Evolutionary conservation across 2,113 vertebrate species (phyloP), one percentile per base, ranked within the genome.

Genomic region (Sakesphorus luctuosus): DNA sequence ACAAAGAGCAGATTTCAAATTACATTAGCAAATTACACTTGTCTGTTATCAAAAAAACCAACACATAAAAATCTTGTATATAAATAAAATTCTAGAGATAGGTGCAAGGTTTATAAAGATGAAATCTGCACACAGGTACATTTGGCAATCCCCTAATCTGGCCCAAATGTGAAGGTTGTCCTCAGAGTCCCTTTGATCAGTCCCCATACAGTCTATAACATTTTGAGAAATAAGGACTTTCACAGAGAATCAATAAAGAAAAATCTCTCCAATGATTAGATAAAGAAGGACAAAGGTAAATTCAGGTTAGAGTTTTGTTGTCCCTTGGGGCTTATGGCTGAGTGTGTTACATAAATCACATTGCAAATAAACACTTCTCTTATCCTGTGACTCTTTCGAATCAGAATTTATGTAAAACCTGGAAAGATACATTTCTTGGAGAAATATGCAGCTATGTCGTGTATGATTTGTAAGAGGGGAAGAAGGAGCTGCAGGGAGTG

Each of bases 221-320:
- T 71, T 65, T 43, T 63, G 26, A 86, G 38, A 89, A 94, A 93
- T 40, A 56, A 1, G 3, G 10, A 8, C 25, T 93, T 87, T 79
- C 18, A 19, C 18, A 78, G 58, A 53, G 58, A 81, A 90, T 38
- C 69, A 62, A 36, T 40, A 44, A 3, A 68, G 84, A 58, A 87
- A 47, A 79, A 55, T 19, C 4, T 11, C 13, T 29, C 62, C 33
- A 13, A 13, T 84, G 56, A 66, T 58, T 65, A 79, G 63, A 73
- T 72, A 81, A 89, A 93, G 76, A 77, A 91, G 43, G 61, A 72
- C 56, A 85, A 76, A 95, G 81, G 90, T 69, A 73, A 95, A 95
- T 80, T 90, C 65, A 65, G 47, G 59, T 68, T 88, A 92, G 38
- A 87, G 12, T 86, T 82, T 19, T 75, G 52, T 15, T 90, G 31